phyloP scores from a whole-genome alignment of 2,113 vertebrate species.

The Pycnonotus jocosus region DNA sequence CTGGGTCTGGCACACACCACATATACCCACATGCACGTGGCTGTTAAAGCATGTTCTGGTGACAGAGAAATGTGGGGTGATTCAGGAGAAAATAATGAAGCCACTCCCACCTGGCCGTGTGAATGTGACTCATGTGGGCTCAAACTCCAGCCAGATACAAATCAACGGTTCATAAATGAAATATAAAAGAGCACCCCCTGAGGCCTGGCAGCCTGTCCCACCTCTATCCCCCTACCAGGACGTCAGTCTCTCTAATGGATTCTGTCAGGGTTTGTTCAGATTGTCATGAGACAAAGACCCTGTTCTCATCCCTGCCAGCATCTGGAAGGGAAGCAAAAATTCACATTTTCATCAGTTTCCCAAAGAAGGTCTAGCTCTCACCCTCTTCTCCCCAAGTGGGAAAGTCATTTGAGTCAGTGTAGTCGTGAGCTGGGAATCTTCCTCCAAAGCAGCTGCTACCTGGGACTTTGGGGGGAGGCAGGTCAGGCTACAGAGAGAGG shows the following conservation, averaged over 20 bases:
- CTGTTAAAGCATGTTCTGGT: background rate
- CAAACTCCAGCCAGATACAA: background rate
- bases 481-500: background rate
- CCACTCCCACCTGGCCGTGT: background rate
- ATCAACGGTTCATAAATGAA: slow-evolving; percentile 12
- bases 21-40: background rate
- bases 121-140: background rate
- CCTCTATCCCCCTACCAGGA: background rate
- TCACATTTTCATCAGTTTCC: background rate
- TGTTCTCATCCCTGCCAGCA: background rate
- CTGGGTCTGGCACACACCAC: background rate
- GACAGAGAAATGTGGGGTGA: slow-evolving; percentile 16
- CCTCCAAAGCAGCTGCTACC: background rate
- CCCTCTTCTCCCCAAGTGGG: background rate
- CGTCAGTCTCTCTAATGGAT: background rate
- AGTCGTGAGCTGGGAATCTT: background rate
- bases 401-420: background rate
- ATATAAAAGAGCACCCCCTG: background rate
- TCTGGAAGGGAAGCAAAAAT: background rate
- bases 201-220: background rate
- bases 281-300: background rate
- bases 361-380: background rate
- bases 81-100: slow-evolving; percentile 32
- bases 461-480: accelerated
- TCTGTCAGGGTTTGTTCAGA: background rate